These are phyloP conservation scores for Kryptolebias ocellatus DNA, from an alignment of 2,797 vertebrate genomes.

Conservation along the genomic window DNA sequence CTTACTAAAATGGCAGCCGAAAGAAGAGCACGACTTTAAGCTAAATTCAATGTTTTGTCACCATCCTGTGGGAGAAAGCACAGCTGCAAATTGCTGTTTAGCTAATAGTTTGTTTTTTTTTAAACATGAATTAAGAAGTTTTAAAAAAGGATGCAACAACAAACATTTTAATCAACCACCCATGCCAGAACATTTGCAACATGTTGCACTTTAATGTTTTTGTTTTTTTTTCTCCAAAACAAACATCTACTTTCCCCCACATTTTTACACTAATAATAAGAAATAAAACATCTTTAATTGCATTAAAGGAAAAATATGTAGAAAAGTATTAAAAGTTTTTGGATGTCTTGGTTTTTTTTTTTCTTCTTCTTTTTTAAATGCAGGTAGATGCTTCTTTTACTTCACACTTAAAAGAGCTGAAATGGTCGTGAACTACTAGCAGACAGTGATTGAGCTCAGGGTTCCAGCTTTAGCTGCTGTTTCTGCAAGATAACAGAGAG, in stretches of 20 bases:
- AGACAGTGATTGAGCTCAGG: constrained; percentile 67
- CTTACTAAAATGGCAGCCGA: no score
- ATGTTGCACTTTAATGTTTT: constrained; percentile 82
- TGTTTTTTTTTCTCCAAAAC: constrained; percentile 82
- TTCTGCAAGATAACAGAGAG: constrained; percentile 49
- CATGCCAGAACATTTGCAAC: constrained; percentile 75
- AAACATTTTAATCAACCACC: constrained; percentile 61
- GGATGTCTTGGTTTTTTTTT: constrained; percentile 68
- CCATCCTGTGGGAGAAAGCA: constrained; percentile 46
- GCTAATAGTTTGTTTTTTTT: no score
- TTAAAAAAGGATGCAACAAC: neutral
- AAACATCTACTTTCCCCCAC: constrained; percentile 81
- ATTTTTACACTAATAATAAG: constrained; percentile 84
- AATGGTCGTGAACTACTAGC: constrained; percentile 72
- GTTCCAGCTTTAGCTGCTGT: constrained; percentile 58
- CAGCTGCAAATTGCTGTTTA: constrained; percentile 1
- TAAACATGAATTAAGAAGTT: no score
- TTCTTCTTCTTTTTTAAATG: constrained; percentile 66
- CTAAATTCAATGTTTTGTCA: constrained; percentile 36
- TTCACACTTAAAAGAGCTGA: constrained; percentile 68
- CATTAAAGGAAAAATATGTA: constrained; percentile 84
- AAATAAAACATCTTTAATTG: constrained; percentile 81
- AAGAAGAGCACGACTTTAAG: neutral
- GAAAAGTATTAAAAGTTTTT: constrained; percentile 86
- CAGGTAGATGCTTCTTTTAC: constrained; percentile 77